Percentiles rank a stretch among this genome's conserved stretches.
phyloP scores from a whole-genome alignment of 2,113 vertebrate species.

The Hyperoodon ampullatus region DNA sequence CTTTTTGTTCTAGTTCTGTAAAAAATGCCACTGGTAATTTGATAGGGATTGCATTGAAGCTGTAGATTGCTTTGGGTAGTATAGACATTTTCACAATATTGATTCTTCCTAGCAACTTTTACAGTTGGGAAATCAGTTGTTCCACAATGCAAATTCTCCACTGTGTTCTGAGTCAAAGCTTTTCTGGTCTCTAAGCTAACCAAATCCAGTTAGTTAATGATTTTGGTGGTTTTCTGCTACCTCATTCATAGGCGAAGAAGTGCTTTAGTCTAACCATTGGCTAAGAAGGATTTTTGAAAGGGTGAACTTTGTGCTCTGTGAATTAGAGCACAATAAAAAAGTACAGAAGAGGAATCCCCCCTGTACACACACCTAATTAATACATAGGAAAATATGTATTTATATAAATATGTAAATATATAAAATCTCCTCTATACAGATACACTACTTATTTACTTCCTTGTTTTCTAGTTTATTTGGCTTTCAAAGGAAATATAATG shows the following conservation, averaged over 20 bases:
- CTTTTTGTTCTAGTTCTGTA: no score
- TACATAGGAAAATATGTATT: neutral
- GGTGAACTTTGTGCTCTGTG: neutral
- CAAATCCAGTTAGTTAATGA: neutral
- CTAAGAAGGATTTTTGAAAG: neutral
- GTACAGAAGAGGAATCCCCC: neutral
- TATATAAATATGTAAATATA: no score
- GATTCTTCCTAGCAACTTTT: neutral
- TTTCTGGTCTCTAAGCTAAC: neutral
- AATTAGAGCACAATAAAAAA: neutral
- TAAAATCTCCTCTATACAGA: neutral
- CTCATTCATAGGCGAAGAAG: neutral
- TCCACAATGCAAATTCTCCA: neutral
- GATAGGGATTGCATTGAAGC: no score
- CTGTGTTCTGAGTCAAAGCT: neutral
- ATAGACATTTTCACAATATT: no score
- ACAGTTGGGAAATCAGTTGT: neutral
- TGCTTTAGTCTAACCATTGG: neutral
- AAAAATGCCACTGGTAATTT: no score
- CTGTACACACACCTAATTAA: neutral
- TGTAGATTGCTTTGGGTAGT: no score
- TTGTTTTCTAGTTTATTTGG: neutral
- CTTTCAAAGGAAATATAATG: neutral
- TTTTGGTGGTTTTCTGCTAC: neutral
- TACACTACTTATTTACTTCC: neutral